Evolutionary conservation across 2,113 vertebrate genomes (phyloP).

Genomic region (Holacanthus passer): DNA sequence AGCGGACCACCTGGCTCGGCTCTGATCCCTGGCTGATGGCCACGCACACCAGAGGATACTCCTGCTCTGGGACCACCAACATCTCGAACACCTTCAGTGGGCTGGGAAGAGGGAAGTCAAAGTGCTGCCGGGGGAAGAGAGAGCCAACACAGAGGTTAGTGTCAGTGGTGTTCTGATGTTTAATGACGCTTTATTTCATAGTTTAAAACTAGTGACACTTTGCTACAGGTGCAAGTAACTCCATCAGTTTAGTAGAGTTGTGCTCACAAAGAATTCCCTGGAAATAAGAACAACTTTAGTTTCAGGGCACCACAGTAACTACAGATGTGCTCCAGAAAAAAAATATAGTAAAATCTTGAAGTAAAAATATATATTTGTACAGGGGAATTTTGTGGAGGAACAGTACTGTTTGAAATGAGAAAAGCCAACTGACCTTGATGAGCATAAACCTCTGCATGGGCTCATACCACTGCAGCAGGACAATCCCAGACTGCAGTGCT

Average conservation of each 20-base stretch:
- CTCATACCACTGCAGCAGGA: constrained; percentile 99
- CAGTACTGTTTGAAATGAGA: neutral
- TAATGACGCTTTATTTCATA: neutral
- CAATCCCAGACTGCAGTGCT: constrained; percentile 95
- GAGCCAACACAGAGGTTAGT: neutral
- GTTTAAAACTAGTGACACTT: no score
- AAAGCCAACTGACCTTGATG: constrained; percentile 89
- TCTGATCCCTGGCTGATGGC: constrained; percentile 92
- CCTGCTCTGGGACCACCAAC: constrained; percentile 98
- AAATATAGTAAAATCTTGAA: neutral
- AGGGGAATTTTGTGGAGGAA: neutral
- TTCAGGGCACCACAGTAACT: neutral
- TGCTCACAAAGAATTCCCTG: no score
- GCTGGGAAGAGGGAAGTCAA: constrained; percentile 97
- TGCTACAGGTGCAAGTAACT: neutral
- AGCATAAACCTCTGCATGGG: constrained; percentile 99
- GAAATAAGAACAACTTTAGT: neutral
- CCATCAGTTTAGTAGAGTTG: neutral
- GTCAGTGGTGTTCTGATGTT: neutral
- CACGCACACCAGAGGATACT: constrained; percentile 97
- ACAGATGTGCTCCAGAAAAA: neutral
- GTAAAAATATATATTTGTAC: neutral
- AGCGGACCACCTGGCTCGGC: constrained; percentile 92
- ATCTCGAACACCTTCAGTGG: constrained; percentile 98
- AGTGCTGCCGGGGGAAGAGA: constrained; percentile 87